These are phyloP conservation scores for Lepus townsendii DNA, from an alignment of 2,797 vertebrate species.

Conservation along the genomic window DNA sequence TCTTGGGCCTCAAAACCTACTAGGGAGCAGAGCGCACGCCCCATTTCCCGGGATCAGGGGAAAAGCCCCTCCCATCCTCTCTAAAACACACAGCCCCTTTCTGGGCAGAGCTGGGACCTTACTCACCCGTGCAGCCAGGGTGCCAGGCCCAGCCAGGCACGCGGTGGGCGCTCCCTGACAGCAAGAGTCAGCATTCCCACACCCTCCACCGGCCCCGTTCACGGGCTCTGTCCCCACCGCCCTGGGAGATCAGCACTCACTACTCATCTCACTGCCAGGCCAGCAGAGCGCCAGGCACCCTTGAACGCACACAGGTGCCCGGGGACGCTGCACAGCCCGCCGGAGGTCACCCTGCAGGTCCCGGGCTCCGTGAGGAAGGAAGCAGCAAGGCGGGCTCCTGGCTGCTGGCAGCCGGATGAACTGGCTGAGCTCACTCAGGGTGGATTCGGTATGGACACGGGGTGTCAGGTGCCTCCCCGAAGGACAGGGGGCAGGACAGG, in stretches of 20 bases:
- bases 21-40: too few species aligned
- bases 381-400: neutral
- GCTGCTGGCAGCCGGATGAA: too few species aligned
- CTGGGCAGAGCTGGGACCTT: neutral
- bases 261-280: neutral
- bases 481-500: neutral
- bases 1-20: neutral
- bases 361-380: neutral
- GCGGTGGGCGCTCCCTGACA: fast-evolving
- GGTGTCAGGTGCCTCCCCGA: neutral
- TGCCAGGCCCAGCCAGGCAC: neutral
- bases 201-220: neutral
- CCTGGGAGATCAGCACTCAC: neutral
- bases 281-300: fast-evolving
- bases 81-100: too few species aligned
- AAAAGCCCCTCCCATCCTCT: neutral
- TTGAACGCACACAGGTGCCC: fast-evolving
- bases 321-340: too few species aligned
- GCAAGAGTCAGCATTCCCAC: fast-evolving
- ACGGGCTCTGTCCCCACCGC: fast-evolving
- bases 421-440: neutral
- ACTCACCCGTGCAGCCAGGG: neutral
- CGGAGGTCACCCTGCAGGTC: neutral
- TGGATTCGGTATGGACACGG: too few species aligned
- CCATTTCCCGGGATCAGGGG: neutral